phyloP scores from a whole-genome alignment of 2,888 invertebrate genomes.

The Melolontha melolontha region DNA sequence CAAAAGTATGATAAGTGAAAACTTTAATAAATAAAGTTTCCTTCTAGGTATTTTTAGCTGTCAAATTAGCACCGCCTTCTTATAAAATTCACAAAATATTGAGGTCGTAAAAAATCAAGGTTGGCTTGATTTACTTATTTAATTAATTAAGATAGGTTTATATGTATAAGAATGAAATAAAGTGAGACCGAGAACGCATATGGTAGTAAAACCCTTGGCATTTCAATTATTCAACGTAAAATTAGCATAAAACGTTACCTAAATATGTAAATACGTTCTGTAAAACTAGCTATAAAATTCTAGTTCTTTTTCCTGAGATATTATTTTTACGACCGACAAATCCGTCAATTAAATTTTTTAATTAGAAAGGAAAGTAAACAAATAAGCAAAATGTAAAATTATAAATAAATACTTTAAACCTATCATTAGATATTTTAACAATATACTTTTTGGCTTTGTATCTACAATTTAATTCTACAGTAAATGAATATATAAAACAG shows the following conservation, averaged over 20 bases:
- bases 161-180: conserved; percentile 8
- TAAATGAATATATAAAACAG: too few relatives aligned
- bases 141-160: conserved; percentile 31
- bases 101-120: conserved; percentile 36
- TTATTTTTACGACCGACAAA: conserved; percentile 39
- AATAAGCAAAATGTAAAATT: conserved; percentile 28
- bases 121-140: conserved; percentile 35
- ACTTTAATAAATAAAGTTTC: conserved; percentile 23
- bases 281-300: conserved; percentile 38
- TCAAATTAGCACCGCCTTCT: conserved; percentile 30
- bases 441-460: too few relatives aligned
- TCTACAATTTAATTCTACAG: too few relatives aligned
- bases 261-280: conserved; percentile 37
- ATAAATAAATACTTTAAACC: conserved; percentile 14
- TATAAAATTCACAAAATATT: conserved; percentile 34
- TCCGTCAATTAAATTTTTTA: conserved; percentile 37
- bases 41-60: conserved; percentile 10
- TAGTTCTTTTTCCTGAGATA: conserved; percentile 33
- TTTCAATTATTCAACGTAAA: conserved; percentile 33
- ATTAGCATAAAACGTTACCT: conserved; percentile 40
- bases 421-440: neutral
- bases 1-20: conserved; percentile 8
- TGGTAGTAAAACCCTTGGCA: conserved; percentile 35
- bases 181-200: conserved; percentile 23
- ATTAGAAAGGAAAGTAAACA: conserved; percentile 36